Evolutionary conservation across 1,140 invertebrate species (phyloP), one percentile per base, ranked within the genome.

Genomic region (Drosophila repletoides): DNA sequence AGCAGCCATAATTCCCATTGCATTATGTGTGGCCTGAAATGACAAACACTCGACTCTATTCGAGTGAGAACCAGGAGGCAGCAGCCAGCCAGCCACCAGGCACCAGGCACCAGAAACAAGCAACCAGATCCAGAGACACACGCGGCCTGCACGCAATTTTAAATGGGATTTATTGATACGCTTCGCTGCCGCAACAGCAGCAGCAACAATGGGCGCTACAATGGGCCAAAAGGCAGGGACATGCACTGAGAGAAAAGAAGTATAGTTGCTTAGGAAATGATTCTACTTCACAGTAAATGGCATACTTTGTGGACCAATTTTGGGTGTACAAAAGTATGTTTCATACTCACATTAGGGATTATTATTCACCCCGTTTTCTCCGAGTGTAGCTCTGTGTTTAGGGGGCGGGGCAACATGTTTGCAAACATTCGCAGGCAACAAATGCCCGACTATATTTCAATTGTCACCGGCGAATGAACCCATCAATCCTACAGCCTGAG

Each of bases 91-190:
- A n/a, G n/a, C n/a, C n/a, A n/a, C n/a, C n/a, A n/a, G n/a, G n/a
- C n/a, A n/a, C n/a, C n/a, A n/a, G n/a, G n/a, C n/a, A n/a, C n/a
- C n/a, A n/a, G n/a, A n/a, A n/a, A 26, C 38, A 66, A 19, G 15
- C 24, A 48, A 51, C 31, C 29, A 41, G 33, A 36, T 24, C 43
- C 28, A 19, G 43, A 24, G 41, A 29, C 73, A 77, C 77, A 83
- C 79, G 75, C 72, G 76, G 68, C 68, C 72, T 59, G 77, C 72
- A 86, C 72, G 72, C 80, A 86, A 80, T 86, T 86, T 86, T 86
- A 86, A 86, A 86, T 86, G 80, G n/a, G 80, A 86, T 86, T 86
- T 86, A 86, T 86, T 86, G 80, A 87, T 86, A 86, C 80, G 80
- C 61, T 86, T 33, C 48, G 72, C 46, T 72, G 80, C 46, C 76